These are phyloP conservation scores for Phalacrocorax carbo DNA, from an alignment of 2,113 vertebrate genomes.

Conservation along the genomic window DNA sequence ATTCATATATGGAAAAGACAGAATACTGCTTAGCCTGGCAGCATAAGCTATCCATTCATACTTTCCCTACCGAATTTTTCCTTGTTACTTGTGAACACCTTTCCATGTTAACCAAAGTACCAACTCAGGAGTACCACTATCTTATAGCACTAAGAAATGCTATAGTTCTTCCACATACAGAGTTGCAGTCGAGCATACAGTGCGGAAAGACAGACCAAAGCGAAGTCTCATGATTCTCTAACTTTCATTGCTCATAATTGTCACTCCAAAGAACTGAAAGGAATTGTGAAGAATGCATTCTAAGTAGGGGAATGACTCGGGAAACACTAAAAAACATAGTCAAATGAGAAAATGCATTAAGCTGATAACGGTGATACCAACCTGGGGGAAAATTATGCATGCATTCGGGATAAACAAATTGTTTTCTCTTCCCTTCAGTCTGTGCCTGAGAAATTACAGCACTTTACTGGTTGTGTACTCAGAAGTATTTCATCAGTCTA, in stretches of 20 bases:
- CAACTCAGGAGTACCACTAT: not conserved
- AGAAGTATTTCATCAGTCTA: not conserved
- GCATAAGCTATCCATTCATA: not conserved
- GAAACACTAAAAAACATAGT: not conserved
- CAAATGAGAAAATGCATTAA: constrained; percentile 26
- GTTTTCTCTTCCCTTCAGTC: not conserved
- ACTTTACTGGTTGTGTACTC: not conserved
- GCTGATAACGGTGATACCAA: not conserved
- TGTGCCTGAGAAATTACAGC: not conserved
- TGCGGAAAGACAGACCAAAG: not conserved
- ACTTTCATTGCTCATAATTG: not conserved
- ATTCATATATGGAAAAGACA: not conserved
- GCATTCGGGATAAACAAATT: not conserved
- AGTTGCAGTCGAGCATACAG: not conserved
- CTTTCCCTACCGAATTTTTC: not conserved
- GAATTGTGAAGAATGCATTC: not conserved
- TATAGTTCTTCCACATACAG: not conserved
- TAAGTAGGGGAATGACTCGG: not conserved
- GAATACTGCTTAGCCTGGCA: not conserved
- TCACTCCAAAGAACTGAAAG: not conserved
- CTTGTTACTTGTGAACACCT: not conserved
- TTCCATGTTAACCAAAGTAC: not conserved
- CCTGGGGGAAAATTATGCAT: constrained; percentile 14
- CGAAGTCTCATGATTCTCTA: not conserved
- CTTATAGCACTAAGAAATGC: not conserved